A percentile compares a stretch with the other conserved stretches of the same genome.
Evolutionary conservation across 2,113 vertebrate genomes (phyloP).

Genomic region (Hyperoodon ampullatus): DNA sequence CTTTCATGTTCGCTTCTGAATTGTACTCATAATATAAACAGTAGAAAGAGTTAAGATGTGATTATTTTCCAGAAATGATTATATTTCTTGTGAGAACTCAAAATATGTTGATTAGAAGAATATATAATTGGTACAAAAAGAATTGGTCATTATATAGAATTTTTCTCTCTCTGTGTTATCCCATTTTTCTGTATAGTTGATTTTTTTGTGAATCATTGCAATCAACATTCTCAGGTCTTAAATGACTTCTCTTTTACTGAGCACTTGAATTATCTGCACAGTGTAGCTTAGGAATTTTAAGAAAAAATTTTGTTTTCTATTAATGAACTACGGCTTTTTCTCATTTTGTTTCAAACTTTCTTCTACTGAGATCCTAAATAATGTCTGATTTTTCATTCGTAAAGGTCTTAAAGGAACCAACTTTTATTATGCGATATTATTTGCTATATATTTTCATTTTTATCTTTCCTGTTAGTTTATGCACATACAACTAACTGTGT

Average conservation of each 20-base stretch:
- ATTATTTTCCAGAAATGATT: slow-evolving; percentile 42
- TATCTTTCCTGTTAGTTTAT: slow-evolving; percentile 44
- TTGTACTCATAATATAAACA: slow-evolving; percentile 27
- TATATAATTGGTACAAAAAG: slow-evolving; percentile 1
- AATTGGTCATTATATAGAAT: slow-evolving; percentile 33
- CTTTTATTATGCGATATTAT: neutral
- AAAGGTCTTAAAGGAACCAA: neutral
- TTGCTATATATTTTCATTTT: neutral
- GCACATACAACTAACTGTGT: neutral
- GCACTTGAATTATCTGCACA: neutral
- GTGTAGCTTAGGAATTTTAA: neutral
- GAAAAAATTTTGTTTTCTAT: slow-evolving; percentile 22
- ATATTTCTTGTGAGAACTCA: slow-evolving; percentile 55
- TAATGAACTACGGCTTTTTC: neutral
- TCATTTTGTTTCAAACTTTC: slow-evolving; percentile 44
- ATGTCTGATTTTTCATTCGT: slow-evolving; percentile 46
- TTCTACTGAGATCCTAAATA: slow-evolving; percentile 31
- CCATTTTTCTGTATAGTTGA: neutral
- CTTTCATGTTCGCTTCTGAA: slow-evolving; percentile 31
- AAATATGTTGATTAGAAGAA: slow-evolving; percentile 58
- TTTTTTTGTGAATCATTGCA: neutral
- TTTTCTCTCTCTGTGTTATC: neutral
- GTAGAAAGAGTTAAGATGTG: slow-evolving; percentile 33
- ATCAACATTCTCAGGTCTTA: neutral
- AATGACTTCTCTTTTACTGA: slow-evolving; percentile 32